These are phyloP conservation scores for Stramonita haemastoma DNA, from an alignment of 2,888 invertebrate genomes.

Conservation along the genomic window DNA sequence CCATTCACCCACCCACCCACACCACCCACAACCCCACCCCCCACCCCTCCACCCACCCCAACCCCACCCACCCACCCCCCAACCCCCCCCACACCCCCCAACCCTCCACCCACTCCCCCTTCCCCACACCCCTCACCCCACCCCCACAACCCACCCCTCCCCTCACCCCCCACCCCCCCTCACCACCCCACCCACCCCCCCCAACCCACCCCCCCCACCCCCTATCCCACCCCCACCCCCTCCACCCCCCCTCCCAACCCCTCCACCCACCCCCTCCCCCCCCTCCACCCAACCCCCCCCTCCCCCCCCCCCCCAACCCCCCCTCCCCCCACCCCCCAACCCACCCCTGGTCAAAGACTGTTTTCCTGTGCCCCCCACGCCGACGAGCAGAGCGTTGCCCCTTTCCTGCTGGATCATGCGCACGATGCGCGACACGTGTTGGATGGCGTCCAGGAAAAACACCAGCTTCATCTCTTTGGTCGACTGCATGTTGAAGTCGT, in stretches of 20 bases:
- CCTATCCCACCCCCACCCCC: not conserved
- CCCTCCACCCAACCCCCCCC: not conserved
- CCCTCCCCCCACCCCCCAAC: not conserved
- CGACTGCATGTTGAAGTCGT: constrained; percentile 88
- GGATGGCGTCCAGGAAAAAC: constrained; percentile 84
- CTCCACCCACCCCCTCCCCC: not conserved
- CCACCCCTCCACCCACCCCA: not conserved
- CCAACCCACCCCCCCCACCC: not conserved
- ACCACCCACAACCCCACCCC: not conserved
- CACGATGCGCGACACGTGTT: constrained; percentile 77
- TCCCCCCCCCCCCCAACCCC: not conserved
- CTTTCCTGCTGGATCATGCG: constrained; percentile 78
- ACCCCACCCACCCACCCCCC: not conserved
- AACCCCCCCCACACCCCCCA: not conserved
- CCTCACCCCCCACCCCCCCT: not conserved
- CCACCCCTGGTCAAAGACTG: constrained; percentile 76
- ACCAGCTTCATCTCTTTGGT: constrained; percentile 90
- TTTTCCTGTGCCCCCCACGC: constrained; percentile 78
- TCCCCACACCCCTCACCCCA: not conserved
- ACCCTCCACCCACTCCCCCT: not conserved
- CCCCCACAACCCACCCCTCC: not conserved
- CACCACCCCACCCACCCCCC: not conserved
- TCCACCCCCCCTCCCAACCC: not conserved
- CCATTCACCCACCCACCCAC: not conserved
- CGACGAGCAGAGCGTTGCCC: constrained; percentile 78